Evolutionary conservation across 2,797 vertebrate genomes (phyloP).

Genomic region (Poeciliopsis paucimaculata): DNA sequence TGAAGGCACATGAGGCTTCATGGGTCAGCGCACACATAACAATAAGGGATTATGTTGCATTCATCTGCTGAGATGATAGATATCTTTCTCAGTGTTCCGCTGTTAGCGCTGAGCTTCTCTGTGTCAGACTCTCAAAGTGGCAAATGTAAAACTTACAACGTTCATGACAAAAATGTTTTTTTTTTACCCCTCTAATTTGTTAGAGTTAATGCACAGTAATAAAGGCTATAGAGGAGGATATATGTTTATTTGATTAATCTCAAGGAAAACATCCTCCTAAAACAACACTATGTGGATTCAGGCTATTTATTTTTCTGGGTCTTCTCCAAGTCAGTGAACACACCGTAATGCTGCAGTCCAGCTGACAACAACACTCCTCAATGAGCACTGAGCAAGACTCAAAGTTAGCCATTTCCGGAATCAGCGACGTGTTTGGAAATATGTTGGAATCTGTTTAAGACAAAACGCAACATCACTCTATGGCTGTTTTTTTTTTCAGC

Average conservation of each 20-base stretch:
- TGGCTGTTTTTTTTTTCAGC: not conserved
- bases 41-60: constrained; percentile 38
- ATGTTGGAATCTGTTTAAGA: not conserved
- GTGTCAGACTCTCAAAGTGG: not conserved
- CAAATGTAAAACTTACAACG: not conserved
- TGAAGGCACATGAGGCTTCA: not conserved
- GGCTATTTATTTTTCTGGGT: not conserved
- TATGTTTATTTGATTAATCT: not conserved
- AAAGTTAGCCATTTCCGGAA: not conserved
- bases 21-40: constrained; percentile 39
- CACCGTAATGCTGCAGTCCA: not conserved
- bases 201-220: too few species aligned
- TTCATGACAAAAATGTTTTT: not conserved
- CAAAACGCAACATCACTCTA: not conserved
- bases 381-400: not conserved
- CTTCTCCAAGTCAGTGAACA: not conserved
- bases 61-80: constrained; percentile 23
- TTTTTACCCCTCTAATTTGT: not conserved
- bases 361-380: not conserved
- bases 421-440: not conserved
- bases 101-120: not conserved
- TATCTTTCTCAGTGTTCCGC: constrained; percentile 1
- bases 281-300: not conserved
- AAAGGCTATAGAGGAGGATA: not conserved
- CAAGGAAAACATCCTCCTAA: not conserved